These are phyloP conservation scores for Micronisus gabar DNA, from an alignment of 2,113 vertebrate species.

Conservation along the genomic window DNA sequence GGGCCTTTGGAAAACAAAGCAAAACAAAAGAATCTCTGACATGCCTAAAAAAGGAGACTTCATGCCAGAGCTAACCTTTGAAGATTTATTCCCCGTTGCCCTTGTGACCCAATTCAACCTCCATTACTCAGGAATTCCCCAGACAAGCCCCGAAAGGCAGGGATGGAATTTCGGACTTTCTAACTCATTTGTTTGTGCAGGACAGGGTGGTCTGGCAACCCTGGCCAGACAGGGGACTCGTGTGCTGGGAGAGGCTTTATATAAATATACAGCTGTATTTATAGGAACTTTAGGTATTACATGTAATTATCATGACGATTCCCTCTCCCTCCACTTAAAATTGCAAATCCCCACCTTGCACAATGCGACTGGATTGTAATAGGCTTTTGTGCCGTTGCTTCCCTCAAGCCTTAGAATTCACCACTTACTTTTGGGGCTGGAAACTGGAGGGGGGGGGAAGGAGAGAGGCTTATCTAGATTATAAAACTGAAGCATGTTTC, in stretches of 20 bases:
- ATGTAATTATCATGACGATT: not conserved
- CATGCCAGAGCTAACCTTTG: constrained; percentile 69
- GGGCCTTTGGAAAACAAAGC: constrained; percentile 53
- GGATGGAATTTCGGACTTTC: constrained; percentile 78
- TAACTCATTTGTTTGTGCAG: constrained; percentile 85
- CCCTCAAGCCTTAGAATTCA: constrained; percentile 35
- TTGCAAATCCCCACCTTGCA: constrained; percentile 67
- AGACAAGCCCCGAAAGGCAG: constrained; percentile 71
- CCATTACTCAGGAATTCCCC: constrained; percentile 86
- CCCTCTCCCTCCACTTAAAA: constrained; percentile 50
- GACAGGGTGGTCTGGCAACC: constrained; percentile 81
- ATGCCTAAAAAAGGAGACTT: constrained; percentile 65
- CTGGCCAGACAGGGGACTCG: constrained; percentile 56
- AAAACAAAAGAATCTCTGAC: constrained; percentile 68
- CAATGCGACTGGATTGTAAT: constrained; percentile 13
- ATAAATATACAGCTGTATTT: constrained; percentile 38
- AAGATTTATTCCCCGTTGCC: constrained; percentile 65
- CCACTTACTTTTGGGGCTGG: not conserved
- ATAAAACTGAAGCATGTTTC: constrained; percentile 50
- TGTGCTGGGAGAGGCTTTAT: constrained; percentile 54
- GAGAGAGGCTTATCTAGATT: constrained; percentile 50
- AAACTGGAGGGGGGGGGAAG: not conserved
- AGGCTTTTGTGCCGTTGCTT: constrained; percentile 42
- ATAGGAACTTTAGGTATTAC: constrained; percentile 27
- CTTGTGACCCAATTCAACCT: constrained; percentile 78